These are phyloP conservation scores for Channallabes apus DNA, from an alignment of 2,797 vertebrate genomes.

Conservation along the genomic window DNA sequence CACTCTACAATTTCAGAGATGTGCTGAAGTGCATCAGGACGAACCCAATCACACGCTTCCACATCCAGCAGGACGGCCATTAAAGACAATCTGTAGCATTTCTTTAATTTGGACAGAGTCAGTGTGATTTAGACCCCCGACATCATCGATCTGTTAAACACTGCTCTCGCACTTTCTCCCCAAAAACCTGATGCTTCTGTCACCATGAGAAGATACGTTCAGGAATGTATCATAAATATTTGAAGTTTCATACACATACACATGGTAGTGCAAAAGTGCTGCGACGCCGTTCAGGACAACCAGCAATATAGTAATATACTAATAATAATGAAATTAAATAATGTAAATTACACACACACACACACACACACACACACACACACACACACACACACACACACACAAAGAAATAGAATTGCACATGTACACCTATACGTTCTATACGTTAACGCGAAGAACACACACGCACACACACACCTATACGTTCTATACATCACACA, in stretches of 20 bases:
- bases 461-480: too few relatives aligned
- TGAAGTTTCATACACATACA: not conserved
- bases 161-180: not conserved
- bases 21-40: slow-evolving; percentile 3
- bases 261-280: not conserved
- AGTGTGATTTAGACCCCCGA: not conserved
- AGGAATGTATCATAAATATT: not conserved
- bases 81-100: not conserved
- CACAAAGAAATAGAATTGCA: too few relatives aligned
- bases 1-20: not conserved
- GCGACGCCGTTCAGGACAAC: not conserved
- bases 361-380: too few relatives aligned
- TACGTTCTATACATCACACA: too few relatives aligned
- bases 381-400: too few relatives aligned
- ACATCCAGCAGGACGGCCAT: not conserved
- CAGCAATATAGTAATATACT: too few relatives aligned
- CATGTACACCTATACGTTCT: too few relatives aligned
- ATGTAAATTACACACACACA: too few relatives aligned
- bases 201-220: not conserved
- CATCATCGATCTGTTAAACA: not conserved
- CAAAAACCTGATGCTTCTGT: not conserved
- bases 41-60: not conserved
- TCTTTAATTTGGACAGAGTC: slow-evolving; percentile 3
- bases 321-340: too few relatives aligned
- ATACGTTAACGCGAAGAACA: too few relatives aligned